These are phyloP conservation scores for Cyprinodon diabolis DNA, from an alignment of 2,797 vertebrate species.

Conservation along the genomic window DNA sequence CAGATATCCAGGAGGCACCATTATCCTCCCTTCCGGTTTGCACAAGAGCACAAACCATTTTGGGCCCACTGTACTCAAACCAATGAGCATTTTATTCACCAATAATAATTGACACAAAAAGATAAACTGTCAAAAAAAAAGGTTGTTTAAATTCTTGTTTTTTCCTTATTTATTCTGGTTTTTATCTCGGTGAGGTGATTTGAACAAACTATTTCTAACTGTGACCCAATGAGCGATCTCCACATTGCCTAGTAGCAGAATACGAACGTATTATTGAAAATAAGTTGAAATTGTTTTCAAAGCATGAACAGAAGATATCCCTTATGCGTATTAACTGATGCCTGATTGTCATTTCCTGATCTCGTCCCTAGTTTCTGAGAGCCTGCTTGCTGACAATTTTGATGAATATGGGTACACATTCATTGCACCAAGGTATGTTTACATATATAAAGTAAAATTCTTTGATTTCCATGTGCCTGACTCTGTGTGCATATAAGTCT, in stretches of 20 bases:
- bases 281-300: not conserved
- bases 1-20: not conserved
- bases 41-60: not conserved
- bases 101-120: not conserved
- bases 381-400: constrained; percentile 87
- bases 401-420: constrained; percentile 91
- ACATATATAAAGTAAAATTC: not conserved
- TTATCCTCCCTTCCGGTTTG: not conserved
- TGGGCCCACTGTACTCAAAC: not conserved
- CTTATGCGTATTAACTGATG: too few species aligned
- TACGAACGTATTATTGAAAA: not conserved
- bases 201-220: not conserved
- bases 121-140: not conserved
- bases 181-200: not conserved
- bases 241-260: not conserved
- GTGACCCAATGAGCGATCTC: not conserved
- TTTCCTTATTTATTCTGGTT: not conserved
- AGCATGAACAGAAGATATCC: too few species aligned
- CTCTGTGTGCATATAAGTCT: not conserved
- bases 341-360: constrained; percentile 16
- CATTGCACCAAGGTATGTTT: constrained; percentile 91
- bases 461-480: not conserved
- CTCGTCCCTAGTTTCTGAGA: constrained; percentile 86
- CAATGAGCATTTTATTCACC: not conserved
- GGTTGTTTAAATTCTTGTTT: not conserved